Evolutionary conservation across 1,140 invertebrate genomes (phyloP), one percentile per base, ranked within the genome.

Genomic region (Eupristina koningsbergeri): DNA sequence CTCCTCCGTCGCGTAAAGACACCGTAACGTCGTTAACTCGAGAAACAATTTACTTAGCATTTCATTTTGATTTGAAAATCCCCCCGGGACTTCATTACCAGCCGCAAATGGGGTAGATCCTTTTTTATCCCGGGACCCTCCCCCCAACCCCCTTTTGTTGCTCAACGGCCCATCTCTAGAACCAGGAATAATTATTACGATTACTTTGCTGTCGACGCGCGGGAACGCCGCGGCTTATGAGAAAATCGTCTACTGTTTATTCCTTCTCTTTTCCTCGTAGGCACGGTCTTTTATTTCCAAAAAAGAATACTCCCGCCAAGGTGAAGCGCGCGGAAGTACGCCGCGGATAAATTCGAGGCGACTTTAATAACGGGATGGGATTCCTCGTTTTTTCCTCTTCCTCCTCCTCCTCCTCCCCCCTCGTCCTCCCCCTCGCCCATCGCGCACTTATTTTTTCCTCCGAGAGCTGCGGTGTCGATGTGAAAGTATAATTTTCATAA

Each of bases 1-100:
- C 31, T 31, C 11, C 47, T 22, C 34, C 73, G 3, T n/a, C 5
- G 50, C 47, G 47, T 34, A 47, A 71, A 53, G 47, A 19, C 69
- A n/a, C 19, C 64, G 79, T 71, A 31, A 73, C 45, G 79, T 80
- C 79, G 79, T 80, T 80, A 73, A 80, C 64, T 53, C 47, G 64
- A 36, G 64, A 58, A 80, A 80, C 34, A 73, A 80, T 80, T 80
- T 80, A 80, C 79, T 80, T 80, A 80, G 79, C 79, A 53, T 58
- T 80, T 80, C 45, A 69, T 80, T 80, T 69, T 69, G 17, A 47
- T 80, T 67, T 69, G 63, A 69, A 69, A 80, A 69, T 69, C 45
- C 64, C 17, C 41, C 78, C 0, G 58, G 76, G 3, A 50, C n/a
- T 50, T 69, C 78, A 67, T 80, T 80, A 67, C 63, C 34, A 29